These are phyloP conservation scores for Apteryx mantelli DNA, from an alignment of 2,113 vertebrate species.

Conservation along the genomic window DNA sequence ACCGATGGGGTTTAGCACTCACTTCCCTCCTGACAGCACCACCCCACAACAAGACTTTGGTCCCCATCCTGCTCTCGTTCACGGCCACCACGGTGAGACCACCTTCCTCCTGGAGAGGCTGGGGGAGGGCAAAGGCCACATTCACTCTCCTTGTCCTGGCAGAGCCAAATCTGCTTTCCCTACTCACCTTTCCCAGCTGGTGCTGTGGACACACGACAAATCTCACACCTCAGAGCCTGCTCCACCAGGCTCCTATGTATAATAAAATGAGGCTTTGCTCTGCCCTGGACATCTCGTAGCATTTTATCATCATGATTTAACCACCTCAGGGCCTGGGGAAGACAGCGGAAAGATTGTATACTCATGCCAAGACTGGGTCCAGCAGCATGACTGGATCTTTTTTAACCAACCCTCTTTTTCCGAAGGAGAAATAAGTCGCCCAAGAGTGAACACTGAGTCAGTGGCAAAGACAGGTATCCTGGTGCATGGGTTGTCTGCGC, in stretches of 20 bases:
- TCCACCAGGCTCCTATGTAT: background rate
- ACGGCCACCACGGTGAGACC: accelerated
- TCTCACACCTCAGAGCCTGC: background rate
- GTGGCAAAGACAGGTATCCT: background rate
- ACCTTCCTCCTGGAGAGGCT: accelerated
- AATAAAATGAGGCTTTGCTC: background rate
- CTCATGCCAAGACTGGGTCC: background rate
- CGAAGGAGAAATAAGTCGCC: background rate
- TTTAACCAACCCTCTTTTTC: background rate
- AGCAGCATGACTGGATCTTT: background rate
- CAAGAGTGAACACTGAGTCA: background rate
- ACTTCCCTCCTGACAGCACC: accelerated
- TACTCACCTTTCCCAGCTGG: background rate
- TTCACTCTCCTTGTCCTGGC: background rate
- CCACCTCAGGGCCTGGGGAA: background rate
- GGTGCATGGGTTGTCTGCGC: accelerated
- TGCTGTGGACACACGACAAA: background rate
- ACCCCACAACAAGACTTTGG: accelerated
- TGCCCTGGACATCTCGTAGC: background rate
- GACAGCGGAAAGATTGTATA: background rate
- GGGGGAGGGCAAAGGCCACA: accelerated
- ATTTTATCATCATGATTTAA: background rate
- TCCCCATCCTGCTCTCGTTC: background rate
- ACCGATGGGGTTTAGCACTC: accelerated
- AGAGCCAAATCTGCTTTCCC: background rate